Base-by-base conservation (phyloP, 2,797 vertebrate species). In the Lepus townsendii region DNA sequence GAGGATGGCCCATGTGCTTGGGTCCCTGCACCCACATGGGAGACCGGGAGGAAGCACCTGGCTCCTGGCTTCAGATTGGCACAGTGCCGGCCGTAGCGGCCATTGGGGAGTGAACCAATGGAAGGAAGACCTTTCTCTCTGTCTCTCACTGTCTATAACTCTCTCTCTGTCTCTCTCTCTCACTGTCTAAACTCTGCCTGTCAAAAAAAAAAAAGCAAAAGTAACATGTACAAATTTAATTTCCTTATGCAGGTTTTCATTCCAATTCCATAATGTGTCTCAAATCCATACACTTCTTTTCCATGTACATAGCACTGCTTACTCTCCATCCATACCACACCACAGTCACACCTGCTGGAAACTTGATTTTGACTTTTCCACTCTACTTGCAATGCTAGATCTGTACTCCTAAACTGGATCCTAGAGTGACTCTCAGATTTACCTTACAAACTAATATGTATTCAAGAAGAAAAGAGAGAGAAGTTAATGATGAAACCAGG, bases 381-480 rank as follows among this genome's bases (percentile, higher is more conserved):
- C 3, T 72, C 30, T 3, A 32, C 9, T 7, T 65, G 27, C n/a
- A 76, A 87, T 50, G 8, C 11, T 26, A 60, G 12, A 9, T 10
- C 11, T 42, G 1, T 9, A 32, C 27, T 65, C 24, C 11, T 66
- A 3, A 13, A 57, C 32, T 38, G 66, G 60, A 87, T 60, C 83
- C 7, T 42, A 77, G 7, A 2, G 11, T 72, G 14, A 9, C 38
- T 80, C 57, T 57, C 79, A 79, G 75, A 78, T 83, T 38, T 50
- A 62, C 30, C 63, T 57, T 82, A 63, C 1, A 63, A 72, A 88
- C n/a, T 7, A 5, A 30, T 22, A 30, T 20, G 89, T 14, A 68
- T 83, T 83, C 60, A 7, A 91, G 22, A 92, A 50, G 65, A 79
- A 87, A 96, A 63, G 27, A 24, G 14, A 27, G 17, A 50, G 10